Evolutionary conservation across 2,888 invertebrate species (phyloP).

Genomic region (Cosmorhoe ocellata): DNA sequence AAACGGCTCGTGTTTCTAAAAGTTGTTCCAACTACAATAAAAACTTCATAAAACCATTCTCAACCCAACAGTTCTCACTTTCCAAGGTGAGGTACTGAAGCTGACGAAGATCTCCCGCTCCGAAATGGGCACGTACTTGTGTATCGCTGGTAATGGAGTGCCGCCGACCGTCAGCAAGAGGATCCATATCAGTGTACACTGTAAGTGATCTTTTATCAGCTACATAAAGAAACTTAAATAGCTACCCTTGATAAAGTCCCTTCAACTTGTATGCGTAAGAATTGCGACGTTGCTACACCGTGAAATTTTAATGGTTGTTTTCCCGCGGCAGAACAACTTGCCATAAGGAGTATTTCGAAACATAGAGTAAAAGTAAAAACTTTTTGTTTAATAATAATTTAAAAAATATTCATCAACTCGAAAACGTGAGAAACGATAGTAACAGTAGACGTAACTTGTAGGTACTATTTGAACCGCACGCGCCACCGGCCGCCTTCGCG

Average conservation of each 20-base stretch:
- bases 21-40: too few species aligned
- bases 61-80: conserved; percentile 85
- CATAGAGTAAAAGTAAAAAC: too few species aligned
- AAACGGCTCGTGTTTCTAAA: too few species aligned
- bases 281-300: background rate
- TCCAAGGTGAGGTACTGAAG: conserved; percentile 90
- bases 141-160: conserved; percentile 94
- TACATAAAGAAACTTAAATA: conserved; percentile 1
- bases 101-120: conserved; percentile 92
- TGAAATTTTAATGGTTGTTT: too few species aligned
- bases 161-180: conserved; percentile 95
- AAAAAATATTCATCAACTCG: too few species aligned
- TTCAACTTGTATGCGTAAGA: background rate
- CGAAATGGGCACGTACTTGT: conserved; percentile 96
- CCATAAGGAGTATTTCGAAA: too few species aligned
- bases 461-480: too few species aligned
- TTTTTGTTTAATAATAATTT: too few species aligned
- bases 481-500: too few species aligned
- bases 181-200: conserved; percentile 94
- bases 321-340: too few species aligned
- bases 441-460: too few species aligned
- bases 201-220: conserved; percentile 82
- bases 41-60: conserved; percentile 1
- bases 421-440: too few species aligned
- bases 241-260: background rate